These are phyloP conservation scores for Graptemys geographica DNA, from an alignment of 2,797 vertebrate species.

Conservation along the genomic window DNA sequence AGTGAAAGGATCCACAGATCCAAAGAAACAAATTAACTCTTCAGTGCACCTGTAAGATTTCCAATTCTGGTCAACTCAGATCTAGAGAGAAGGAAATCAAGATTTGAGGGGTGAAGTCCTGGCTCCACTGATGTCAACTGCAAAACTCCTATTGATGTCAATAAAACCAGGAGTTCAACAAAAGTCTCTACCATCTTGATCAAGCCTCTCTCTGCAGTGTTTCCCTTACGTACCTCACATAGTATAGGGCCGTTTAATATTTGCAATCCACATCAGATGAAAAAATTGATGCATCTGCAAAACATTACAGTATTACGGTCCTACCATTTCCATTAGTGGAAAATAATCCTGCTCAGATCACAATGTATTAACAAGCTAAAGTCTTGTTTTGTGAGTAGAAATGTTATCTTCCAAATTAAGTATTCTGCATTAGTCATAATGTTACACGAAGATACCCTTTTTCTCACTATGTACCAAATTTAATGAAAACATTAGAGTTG, in stretches of 20 bases:
- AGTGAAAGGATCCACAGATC: background rate
- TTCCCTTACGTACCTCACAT: background rate
- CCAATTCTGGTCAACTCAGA: background rate
- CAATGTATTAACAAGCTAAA: background rate
- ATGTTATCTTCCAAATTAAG: slow-evolving; percentile 34
- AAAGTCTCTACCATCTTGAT: background rate
- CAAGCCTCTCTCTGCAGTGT: background rate
- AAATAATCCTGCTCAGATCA: background rate
- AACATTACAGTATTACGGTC: background rate
- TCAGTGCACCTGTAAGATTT: background rate
- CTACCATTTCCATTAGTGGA: background rate
- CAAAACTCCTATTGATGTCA: background rate
- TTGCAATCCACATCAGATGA: background rate
- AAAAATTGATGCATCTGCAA: background rate
- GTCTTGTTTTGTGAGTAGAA: background rate
- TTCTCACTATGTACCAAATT: slow-evolving; percentile 19
- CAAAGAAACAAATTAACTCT: background rate
- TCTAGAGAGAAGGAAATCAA: background rate
- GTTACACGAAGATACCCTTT: slow-evolving; percentile 9
- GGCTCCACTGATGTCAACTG: background rate
- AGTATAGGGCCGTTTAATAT: background rate
- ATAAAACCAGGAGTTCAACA: background rate
- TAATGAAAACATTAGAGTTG: slow-evolving; percentile 35
- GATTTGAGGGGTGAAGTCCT: accelerated
- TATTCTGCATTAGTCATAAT: slow-evolving; percentile 17